Base-by-base conservation (phyloP, 2,888 invertebrate species). In the Hirtodrosophila trivittata region DNA sequence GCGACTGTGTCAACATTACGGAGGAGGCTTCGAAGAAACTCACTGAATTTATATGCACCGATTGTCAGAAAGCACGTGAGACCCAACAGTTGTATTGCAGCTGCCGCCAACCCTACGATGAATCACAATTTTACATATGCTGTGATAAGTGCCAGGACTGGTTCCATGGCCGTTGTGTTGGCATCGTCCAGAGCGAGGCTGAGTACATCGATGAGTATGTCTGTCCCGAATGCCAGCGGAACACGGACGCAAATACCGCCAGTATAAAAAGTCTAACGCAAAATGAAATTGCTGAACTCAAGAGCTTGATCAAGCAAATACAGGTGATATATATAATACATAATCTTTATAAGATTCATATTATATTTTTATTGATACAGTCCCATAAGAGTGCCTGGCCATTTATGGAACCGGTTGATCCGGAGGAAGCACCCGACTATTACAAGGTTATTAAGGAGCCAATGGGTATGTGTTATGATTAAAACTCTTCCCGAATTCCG, bases 131-230 rank as follows among this genome's bases (percentile, higher is more conserved):
- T 93, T 99, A 99, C 91, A 98, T 99, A 87, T 98, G 98, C 89
- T 99, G 99, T 91, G 99, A 99, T 92, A 95, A 96, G 69, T 99
- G 99, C 91, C 97, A 98, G 91, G 98, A 98, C 91, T 99, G 99
- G 99, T 99, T 98, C 92, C 99, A 99, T 91, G 98, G 98, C 5
- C 93, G 97, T 57, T 99, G 99, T 91, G 98, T 99, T 38, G 98
- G 98, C 32, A 97, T 98, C 86, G 91, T 97, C 45, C 97, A 97
- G 88, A 96, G 96, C 1, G 97, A 97, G 89, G 98, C 97, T 14
- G 97, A 98, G 88, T 95, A 95, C 81, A 97, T 98, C 77, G 98
- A 98, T 87, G 97, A 97, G 85, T 99, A 99, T 88, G 94, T 97
- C 75, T 99, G 99, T 92, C 99, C 99, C 0, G 96, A 96, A 89